Percentiles rank a stretch among this genome's conserved stretches.
phyloP scores from a whole-genome alignment of 2,113 vertebrate genomes.

The Cebus imitator region DNA sequence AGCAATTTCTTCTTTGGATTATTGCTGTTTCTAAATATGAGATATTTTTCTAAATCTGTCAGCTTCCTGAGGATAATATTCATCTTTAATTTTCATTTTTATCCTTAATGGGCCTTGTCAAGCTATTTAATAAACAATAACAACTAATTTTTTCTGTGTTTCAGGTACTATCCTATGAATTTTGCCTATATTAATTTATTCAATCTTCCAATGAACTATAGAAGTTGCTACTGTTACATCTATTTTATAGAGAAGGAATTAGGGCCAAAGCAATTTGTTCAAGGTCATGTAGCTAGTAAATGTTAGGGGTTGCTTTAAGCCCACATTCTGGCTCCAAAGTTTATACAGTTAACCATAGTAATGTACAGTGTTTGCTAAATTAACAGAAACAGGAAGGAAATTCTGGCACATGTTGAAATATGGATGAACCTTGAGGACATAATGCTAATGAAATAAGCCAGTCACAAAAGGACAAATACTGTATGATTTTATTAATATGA shows the following conservation, averaged over 20 bases:
- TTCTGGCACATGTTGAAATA: neutral
- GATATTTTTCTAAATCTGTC: neutral
- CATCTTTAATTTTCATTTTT: constrained; percentile 1
- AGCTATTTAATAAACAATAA: constrained; percentile 7
- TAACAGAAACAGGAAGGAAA: neutral
- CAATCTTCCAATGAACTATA: neutral
- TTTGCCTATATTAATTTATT: neutral
- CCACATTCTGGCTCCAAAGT: neutral
- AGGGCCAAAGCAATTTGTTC: neutral
- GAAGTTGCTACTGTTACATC: neutral
- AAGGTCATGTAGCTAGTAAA: neutral
- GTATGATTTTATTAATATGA: neutral
- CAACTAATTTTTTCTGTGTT: neutral
- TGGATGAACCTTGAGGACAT: neutral
- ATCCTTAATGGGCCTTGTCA: neutral
- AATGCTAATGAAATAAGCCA: neutral
- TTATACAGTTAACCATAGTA: neutral
- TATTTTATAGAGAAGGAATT: neutral
- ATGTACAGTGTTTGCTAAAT: neutral
- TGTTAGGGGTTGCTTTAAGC: neutral
- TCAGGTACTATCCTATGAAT: neutral
- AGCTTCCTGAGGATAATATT: neutral
- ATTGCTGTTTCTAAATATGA: neutral
- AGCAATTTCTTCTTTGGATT: neutral
- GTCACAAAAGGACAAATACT: neutral